Percentiles rank a stretch among this genome's conserved stretches.
Conservation (phyloP, 2,888 invertebrate genomes). For the Nebria salina region DNA sequence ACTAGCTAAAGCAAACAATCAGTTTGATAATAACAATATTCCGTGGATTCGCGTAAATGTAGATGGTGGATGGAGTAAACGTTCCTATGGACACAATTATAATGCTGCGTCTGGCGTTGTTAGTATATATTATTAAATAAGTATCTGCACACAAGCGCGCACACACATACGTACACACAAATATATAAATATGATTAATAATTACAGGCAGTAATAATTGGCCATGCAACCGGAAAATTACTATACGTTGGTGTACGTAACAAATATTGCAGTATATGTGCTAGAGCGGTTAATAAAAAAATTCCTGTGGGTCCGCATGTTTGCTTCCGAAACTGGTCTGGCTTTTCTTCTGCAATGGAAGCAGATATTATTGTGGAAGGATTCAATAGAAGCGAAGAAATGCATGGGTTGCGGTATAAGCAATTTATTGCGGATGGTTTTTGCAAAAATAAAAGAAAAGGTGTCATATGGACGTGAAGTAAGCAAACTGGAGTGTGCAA, state of each 20-base stretch:
- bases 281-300: slow-evolving; percentile 41
- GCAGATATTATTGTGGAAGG: slow-evolving; percentile 51
- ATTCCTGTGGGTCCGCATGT: slow-evolving; percentile 45
- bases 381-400: slow-evolving; percentile 49
- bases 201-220: no score
- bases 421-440: slow-evolving; percentile 54
- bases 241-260: slow-evolving; percentile 44
- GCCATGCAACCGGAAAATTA: no score
- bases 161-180: no score
- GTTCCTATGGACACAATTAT: slow-evolving; percentile 3
- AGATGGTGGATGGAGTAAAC: slow-evolving; percentile 1
- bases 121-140: neutral
- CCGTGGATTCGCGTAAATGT: neutral
- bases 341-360: slow-evolving; percentile 53
- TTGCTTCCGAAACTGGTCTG: slow-evolving; percentile 53
- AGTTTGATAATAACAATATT: neutral
- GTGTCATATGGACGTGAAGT: slow-evolving; percentile 47
- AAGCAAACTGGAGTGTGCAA: slow-evolving; percentile 53
- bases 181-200: neutral
- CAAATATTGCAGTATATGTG: slow-evolving; percentile 52
- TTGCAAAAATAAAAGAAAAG: slow-evolving; percentile 48
- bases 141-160: no score
- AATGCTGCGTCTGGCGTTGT: neutral
- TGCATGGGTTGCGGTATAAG: slow-evolving; percentile 50
- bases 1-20: neutral